phyloP scores from a whole-genome alignment of 1,140 invertebrate species.

The Platorchestia sp. region DNA sequence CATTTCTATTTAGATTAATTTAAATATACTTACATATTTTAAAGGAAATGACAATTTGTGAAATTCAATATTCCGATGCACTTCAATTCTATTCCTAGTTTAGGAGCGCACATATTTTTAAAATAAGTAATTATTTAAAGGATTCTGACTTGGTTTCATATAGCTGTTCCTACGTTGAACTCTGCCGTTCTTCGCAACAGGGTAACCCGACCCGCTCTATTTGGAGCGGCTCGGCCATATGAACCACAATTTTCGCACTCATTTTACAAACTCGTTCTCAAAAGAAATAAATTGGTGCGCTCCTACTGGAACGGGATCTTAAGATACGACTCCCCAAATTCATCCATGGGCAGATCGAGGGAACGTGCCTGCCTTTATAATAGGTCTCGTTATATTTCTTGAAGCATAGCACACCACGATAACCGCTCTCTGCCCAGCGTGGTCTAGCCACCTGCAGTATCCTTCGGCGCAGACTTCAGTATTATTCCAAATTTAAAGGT shows the following conservation, averaged over 20 bases:
- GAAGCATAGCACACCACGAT: neutral
- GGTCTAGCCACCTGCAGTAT: neutral
- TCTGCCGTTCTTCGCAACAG: neutral
- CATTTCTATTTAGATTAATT: too few relatives aligned
- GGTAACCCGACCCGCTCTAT: neutral
- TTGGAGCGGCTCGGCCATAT: neutral
- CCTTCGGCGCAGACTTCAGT: neutral
- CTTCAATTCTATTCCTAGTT: too few relatives aligned
- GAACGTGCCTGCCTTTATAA: neutral
- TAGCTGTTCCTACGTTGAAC: too few relatives aligned
- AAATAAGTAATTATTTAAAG: too few relatives aligned
- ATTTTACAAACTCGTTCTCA: conserved; percentile 1
- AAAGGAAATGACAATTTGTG: too few relatives aligned
- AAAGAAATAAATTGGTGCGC: neutral
- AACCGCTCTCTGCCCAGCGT: neutral
- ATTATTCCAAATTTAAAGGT: conserved; percentile 52
- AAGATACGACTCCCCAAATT: conserved; percentile 7
- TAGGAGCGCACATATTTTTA: too few relatives aligned
- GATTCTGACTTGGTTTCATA: too few relatives aligned
- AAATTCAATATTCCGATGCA: too few relatives aligned
- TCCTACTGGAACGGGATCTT: neutral
- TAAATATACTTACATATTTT: too few relatives aligned
- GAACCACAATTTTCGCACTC: neutral
- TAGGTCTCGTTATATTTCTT: conserved; percentile 1
- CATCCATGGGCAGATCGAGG: neutral